Evolutionary conservation across 2,888 invertebrate genomes (phyloP), one percentile per base, ranked within the genome.

Genomic region (Tetragonula carbonaria): DNA sequence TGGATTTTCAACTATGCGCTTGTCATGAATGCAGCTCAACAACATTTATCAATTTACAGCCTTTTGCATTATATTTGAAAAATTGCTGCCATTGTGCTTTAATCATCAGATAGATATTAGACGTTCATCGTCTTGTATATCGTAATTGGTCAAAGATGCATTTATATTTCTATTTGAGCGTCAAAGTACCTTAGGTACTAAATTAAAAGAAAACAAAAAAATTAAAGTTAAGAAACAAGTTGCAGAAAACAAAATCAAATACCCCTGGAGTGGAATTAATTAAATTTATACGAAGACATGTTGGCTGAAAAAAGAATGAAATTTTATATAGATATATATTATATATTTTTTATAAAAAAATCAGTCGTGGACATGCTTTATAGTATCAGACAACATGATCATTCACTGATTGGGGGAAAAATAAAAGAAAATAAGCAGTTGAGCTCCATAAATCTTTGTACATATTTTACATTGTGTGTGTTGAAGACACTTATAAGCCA

Each of bases 291-390:
- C 74, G 86, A 86, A 82, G 81, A 74, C 84, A 86, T 87, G 82
- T 87, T 88, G 84, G 86, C 81, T 83, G 77, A 87, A 70, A 87
- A 86, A 81, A 84, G 80, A 87, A 81, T 85, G 79, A 90, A 91
- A 86, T 91, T 91, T 91, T 91, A 91, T 91, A 90, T 82, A 88
- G 67, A 86, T 82, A 86, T 77, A 75, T 83, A 85, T 72, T 76
- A 87, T 89, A 89, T 89, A 87, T 89, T 91, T 91, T 91, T 89
- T 91, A 91, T 91, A 91, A 77, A 91, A 77, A 74, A 73, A 76
- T 88, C 82, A 88, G 76, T 85, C 55, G 80, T 75, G 65, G 66
- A 72, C 67, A 70, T 82, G 81, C 57, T 89, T 80, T 82, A 82
- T 80, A 62, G 68, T 84, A 74, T 81, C 75, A 84, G 63, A 80